A percentile compares a stretch with the other conserved stretches of the same genome.
Evolutionary conservation across 2,113 vertebrate genomes (phyloP).

Genomic region (Cryptomyrus ogoouensis): DNA sequence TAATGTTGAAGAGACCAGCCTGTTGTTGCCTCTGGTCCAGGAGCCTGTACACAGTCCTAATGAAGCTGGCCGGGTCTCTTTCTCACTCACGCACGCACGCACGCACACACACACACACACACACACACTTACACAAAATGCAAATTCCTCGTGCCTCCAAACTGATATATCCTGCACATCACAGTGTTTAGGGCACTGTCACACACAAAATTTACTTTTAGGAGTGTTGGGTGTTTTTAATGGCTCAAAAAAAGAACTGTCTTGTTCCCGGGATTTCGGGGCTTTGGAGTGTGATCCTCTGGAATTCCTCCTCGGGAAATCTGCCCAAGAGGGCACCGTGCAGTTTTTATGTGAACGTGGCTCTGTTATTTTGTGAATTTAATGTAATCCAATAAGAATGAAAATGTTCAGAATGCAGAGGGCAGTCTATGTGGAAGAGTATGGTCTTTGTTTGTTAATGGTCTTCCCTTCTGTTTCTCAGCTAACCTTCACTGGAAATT

Average conservation of each 20-base stretch:
- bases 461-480: neutral
- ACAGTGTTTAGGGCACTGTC: neutral
- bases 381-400: neutral
- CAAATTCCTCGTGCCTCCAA: neutral
- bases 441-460: neutral
- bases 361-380: neutral
- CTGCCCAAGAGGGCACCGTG: neutral
- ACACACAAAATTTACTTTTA: neutral
- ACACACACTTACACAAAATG: neutral
- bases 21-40: neutral
- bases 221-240: neutral
- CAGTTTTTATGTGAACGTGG: neutral
- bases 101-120: neutral
- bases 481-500: neutral
- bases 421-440: neutral
- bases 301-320: neutral
- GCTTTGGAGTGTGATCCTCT: neutral
- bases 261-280: neutral
- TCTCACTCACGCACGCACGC: neutral
- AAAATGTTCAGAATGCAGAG: neutral
- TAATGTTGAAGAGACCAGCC: neutral
- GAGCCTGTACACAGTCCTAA: neutral
- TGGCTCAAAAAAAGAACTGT: neutral
- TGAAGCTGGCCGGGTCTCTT: neutral
- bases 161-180: neutral